phyloP scores from a whole-genome alignment of 2,113 vertebrate genomes.

The Sapayoa aenigma region DNA sequence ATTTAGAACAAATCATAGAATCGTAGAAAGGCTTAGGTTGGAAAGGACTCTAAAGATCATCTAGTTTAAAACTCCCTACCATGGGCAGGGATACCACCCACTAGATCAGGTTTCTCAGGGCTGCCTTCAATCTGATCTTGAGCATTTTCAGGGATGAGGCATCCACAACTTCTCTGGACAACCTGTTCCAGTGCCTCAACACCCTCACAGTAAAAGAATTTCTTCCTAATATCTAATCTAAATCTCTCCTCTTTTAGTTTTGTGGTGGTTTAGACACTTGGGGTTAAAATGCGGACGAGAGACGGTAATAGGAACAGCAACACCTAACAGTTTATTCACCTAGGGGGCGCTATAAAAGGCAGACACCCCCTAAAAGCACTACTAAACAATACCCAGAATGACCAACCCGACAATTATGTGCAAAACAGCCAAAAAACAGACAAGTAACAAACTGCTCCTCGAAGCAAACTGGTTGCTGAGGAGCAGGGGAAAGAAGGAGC shows the following conservation, averaged over 20 bases:
- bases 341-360: too few relatives aligned
- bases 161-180: neutral
- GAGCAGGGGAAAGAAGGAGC: too few relatives aligned
- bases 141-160: neutral
- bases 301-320: too few relatives aligned
- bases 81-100: neutral
- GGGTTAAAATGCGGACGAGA: too few relatives aligned
- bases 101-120: neutral
- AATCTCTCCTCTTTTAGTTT: neutral
- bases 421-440: too few relatives aligned
- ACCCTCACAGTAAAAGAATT: neutral
- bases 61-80: neutral
- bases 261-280: too few relatives aligned
- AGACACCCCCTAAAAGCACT: too few relatives aligned
- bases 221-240: neutral
- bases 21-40: neutral
- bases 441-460: too few relatives aligned
- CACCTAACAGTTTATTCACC: too few relatives aligned
- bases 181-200: neutral
- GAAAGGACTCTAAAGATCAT: neutral
- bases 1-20: neutral
- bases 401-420: too few relatives aligned
- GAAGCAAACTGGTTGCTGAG: too few relatives aligned
- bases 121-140: neutral
- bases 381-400: too few relatives aligned